A percentile compares a stretch with the other conserved stretches of the same genome.
Evolutionary conservation across 2,797 vertebrate genomes (phyloP).

Genomic region (Propithecus deckenii): DNA sequence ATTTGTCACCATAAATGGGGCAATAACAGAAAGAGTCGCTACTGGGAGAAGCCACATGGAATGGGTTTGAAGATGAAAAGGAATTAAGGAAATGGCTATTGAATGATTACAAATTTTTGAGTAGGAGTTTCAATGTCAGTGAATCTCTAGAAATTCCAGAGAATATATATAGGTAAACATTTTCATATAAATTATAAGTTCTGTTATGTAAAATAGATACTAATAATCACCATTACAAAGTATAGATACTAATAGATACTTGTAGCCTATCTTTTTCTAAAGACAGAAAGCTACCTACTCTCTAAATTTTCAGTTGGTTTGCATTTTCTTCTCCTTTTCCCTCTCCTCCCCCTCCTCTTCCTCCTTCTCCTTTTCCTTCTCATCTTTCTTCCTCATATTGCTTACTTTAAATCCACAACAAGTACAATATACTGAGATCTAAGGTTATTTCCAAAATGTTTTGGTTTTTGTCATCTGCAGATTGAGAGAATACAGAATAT

Average conservation of each 20-base stretch:
- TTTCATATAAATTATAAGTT: neutral
- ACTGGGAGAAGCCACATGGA: neutral
- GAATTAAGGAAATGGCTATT: neutral
- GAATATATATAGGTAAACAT: neutral
- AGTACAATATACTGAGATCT: neutral
- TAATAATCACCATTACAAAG: neutral
- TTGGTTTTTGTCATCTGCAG: slow-evolving; percentile 77
- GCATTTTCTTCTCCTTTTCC: neutral
- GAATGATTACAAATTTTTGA: neutral
- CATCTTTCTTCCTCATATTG: neutral
- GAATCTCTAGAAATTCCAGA: neutral
- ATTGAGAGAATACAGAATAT: slow-evolving; percentile 91
- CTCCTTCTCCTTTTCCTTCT: neutral
- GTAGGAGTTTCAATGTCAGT: neutral
- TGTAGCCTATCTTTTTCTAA: neutral
- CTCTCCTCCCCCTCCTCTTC: neutral
- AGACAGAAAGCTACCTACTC: neutral
- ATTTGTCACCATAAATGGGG: neutral
- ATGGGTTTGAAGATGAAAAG: neutral
- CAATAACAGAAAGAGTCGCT: neutral
- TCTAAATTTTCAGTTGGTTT: neutral
- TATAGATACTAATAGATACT: neutral
- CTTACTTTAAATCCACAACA: neutral
- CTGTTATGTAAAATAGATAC: neutral
- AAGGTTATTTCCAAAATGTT: neutral